phyloP scores from a whole-genome alignment of 2,113 vertebrate genomes.

The Tretioscincus oriximinensis region DNA sequence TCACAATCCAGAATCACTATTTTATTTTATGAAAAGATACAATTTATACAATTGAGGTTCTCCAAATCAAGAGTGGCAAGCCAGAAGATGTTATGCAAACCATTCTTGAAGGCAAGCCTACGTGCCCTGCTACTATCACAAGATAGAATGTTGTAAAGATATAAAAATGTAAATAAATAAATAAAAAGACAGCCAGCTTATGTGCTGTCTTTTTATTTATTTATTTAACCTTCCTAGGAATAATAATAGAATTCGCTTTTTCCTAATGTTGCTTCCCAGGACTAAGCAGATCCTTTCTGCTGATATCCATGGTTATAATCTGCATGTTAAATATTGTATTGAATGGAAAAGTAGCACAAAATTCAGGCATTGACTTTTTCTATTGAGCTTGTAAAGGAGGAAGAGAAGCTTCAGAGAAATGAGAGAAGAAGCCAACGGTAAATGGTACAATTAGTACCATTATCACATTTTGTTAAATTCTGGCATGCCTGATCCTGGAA shows the following conservation, averaged over 20 bases:
- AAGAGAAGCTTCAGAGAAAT: slow-evolving; percentile 59
- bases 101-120: too few relatives aligned
- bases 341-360: too few relatives aligned
- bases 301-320: slow-evolving; percentile 7
- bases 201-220: too few relatives aligned
- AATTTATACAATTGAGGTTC: too few relatives aligned
- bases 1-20: background rate
- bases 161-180: too few relatives aligned
- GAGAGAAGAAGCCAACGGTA: slow-evolving; percentile 25
- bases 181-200: background rate
- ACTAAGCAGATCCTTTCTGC: background rate
- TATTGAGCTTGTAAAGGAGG: slow-evolving; percentile 49
- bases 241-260: slow-evolving; percentile 32
- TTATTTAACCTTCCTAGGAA: background rate
- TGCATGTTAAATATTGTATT: slow-evolving; percentile 48
- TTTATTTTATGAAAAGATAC: too few relatives aligned
- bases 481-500: background rate
- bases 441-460: accelerated
- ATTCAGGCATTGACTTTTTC: too few relatives aligned
- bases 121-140: too few relatives aligned
- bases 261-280: background rate
- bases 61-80: too few relatives aligned
- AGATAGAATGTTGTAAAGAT: too few relatives aligned
- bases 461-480: slow-evolving; percentile 32
- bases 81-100: too few relatives aligned